These are phyloP conservation scores for Mizuhopecten yessoensis DNA, from an alignment of 1,140 invertebrate species.

Conservation along the genomic window DNA sequence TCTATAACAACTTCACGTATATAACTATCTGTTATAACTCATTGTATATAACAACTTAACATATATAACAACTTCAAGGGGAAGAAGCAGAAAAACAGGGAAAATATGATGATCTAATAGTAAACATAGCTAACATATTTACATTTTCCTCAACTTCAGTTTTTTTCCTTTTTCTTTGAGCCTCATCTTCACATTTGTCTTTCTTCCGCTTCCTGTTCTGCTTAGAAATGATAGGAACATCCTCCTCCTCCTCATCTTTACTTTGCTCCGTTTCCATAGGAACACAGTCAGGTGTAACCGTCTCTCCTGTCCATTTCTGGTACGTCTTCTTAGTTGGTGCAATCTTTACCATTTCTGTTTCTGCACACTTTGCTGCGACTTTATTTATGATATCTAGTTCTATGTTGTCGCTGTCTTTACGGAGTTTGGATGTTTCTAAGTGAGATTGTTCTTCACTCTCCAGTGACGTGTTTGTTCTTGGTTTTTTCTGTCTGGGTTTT, in stretches of 20 bases:
- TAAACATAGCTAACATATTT: conserved; percentile 44
- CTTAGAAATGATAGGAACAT: conserved; percentile 58
- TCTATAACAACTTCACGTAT: no score
- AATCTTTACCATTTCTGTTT: not conserved
- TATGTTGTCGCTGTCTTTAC: not conserved
- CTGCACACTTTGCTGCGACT: not conserved
- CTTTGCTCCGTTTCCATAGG: not conserved
- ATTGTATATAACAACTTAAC: no score
- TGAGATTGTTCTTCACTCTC: not conserved
- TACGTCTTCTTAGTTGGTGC: not conserved
- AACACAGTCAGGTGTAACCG: not conserved
- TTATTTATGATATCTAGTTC: not conserved
- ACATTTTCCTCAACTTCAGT: conserved; percentile 42
- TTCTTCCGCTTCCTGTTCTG: conserved; percentile 49
- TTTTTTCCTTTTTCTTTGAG: conserved; percentile 52
- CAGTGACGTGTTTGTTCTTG: not conserved
- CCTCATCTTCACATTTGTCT: conserved; percentile 39
- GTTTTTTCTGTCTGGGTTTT: not conserved
- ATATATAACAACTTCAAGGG: no score
- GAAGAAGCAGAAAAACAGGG: no score
- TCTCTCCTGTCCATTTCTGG: not conserved
- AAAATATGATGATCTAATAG: no score
- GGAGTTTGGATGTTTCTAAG: not conserved
- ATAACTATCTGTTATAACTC: no score
- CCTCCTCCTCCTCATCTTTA: conserved; percentile 49